Base-by-base conservation (phyloP, 2,797 vertebrate species). In the Danionella dracula region DNA sequence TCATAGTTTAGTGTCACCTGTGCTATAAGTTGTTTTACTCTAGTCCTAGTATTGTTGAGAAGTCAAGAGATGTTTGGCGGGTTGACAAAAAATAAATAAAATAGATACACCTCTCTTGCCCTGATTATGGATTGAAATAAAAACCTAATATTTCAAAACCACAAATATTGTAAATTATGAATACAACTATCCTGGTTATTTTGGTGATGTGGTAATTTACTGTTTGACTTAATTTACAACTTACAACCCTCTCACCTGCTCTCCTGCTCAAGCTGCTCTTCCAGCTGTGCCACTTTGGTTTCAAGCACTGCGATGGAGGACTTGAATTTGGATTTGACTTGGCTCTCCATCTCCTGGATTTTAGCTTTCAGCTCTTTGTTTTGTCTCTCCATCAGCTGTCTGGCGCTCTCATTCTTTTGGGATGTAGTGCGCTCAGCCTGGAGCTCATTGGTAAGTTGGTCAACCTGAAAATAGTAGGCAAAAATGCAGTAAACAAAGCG, bases 201-300 rank as follows among this genome's bases (percentile, higher is more conserved):
- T n/a, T n/a, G n/a, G n/a, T n/a, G n/a, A n/a, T n/a, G n/a, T n/a
- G n/a, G n/a, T n/a, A n/a, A n/a, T n/a, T n/a, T n/a, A n/a, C n/a
- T n/a, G n/a, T n/a, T n/a, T n/a, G n/a, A n/a, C n/a, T n/a, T n/a
- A n/a, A n/a, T n/a, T n/a, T n/a, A n/a, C n/a, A n/a, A n/a, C n/a
- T n/a, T n/a, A n/a, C n/a, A n/a, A 60, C 21, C 0, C 5, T n/a
- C 21, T 50, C 45, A 96, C 96, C 94, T 95, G 90, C 84, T 92
- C 86, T 99, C 96, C 44, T 89, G 83, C 75, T 99, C 96, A 51
- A 97, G 79, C 71, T 97, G 94, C 73, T 99, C 95, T 65, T 97
- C 94, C 0, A 88, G 84, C 81, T 96, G 93, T 5, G 86, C 82
- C n/a, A 99, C 91, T 79, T 97, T 98, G 76, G 90, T 85, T 72